Evolutionary conservation across 2,888 invertebrate genomes (phyloP).

Genomic region (Zygogramma bicolorata): DNA sequence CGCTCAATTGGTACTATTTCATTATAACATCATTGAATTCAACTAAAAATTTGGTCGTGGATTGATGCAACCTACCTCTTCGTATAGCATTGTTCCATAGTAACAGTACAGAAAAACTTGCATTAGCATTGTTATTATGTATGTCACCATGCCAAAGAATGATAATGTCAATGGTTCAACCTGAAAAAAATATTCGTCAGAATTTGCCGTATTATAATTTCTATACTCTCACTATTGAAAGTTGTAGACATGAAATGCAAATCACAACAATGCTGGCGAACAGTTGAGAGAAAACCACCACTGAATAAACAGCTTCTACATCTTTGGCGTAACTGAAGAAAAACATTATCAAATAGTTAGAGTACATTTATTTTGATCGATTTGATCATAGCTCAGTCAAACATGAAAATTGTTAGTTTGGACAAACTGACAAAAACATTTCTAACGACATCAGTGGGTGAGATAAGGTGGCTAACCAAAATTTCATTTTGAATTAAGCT

Average conservation of each 20-base stretch:
- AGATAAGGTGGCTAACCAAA: too few species aligned
- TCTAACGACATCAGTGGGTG: too few species aligned
- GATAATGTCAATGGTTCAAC: conserved; percentile 58
- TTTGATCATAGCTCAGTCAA: too few species aligned
- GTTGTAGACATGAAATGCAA: conserved; percentile 68
- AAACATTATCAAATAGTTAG: too few species aligned
- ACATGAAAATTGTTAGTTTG: too few species aligned
- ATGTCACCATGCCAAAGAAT: conserved; percentile 64
- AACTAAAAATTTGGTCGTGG: too few species aligned
- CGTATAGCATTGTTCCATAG: conserved; percentile 67
- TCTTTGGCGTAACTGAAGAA: conserved; percentile 61
- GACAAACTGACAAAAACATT: too few species aligned
- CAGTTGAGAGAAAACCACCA: conserved; percentile 65
- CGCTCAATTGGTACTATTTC: too few species aligned
- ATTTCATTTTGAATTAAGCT: too few species aligned
- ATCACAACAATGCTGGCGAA: conserved; percentile 66
- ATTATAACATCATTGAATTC: not conserved
- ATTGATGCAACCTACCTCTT: conserved; percentile 63
- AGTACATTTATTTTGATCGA: too few species aligned
- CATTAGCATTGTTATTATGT: conserved; percentile 63
- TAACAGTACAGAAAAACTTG: conserved; percentile 69
- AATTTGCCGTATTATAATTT: not conserved
- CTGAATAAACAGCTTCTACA: conserved; percentile 63
- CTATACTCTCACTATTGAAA: conserved; percentile 65
- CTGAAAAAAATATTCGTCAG: conserved; percentile 29